phyloP scores from a whole-genome alignment of 2,888 invertebrate species.

The Ochropleura plecta region DNA sequence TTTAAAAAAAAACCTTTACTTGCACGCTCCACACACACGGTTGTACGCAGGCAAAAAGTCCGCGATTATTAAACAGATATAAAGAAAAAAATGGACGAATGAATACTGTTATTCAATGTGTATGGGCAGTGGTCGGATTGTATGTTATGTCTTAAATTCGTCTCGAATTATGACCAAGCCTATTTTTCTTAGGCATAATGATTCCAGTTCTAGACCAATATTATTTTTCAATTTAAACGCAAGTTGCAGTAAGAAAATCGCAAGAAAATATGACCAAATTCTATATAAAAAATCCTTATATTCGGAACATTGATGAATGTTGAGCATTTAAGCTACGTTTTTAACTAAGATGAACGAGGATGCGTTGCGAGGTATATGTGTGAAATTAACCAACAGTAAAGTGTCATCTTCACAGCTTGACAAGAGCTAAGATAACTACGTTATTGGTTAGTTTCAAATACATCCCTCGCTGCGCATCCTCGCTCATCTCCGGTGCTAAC shows the following conservation, averaged over 20 bases:
- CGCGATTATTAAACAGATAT: conserved; percentile 72
- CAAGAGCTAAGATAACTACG: no score
- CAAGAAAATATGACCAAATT: no score
- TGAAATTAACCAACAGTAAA: no score
- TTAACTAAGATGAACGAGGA: no score
- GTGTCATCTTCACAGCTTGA: no score
- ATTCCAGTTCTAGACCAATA: background rate
- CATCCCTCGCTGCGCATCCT: no score
- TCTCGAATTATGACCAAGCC: conserved; percentile 2
- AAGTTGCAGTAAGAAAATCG: background rate
- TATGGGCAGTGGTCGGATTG: conserved; percentile 31
- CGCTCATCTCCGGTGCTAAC: no score
- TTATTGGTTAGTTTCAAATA: no score
- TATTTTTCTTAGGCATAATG: background rate
- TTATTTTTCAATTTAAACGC: background rate
- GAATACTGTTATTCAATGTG: conserved; percentile 54
- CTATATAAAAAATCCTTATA: background rate
- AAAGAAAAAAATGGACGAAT: conserved; percentile 46
- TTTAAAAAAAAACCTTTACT: conserved; percentile 62
- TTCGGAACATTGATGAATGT: background rate
- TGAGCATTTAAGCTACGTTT: no score
- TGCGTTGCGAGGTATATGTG: no score
- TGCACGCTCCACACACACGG: conserved; percentile 66
- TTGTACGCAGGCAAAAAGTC: conserved; percentile 64
- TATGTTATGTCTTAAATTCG: conserved; percentile 37